A percentile compares a stretch with the other conserved stretches of the same genome.
phyloP scores from a whole-genome alignment of 2,113 vertebrate species.

The Galbula dea region DNA sequence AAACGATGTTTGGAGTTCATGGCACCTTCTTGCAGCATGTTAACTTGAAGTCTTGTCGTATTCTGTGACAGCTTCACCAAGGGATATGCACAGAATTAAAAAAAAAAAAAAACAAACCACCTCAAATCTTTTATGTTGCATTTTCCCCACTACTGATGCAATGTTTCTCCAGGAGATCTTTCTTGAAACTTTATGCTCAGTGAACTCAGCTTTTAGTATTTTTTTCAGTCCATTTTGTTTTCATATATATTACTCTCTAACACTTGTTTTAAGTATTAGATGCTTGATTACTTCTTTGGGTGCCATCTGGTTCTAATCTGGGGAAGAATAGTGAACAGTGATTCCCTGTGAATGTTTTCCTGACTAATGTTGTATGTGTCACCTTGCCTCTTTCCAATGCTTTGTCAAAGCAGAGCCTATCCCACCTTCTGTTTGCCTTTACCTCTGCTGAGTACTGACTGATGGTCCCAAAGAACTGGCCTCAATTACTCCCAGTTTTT shows the following conservation, averaged over 20 bases:
- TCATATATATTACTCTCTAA: neutral
- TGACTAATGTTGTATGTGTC: neutral
- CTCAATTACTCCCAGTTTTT: neutral
- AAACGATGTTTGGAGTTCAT: neutral
- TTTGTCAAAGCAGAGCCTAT: neutral
- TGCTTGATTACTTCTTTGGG: neutral
- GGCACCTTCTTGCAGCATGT: neutral
- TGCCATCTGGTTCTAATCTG: neutral
- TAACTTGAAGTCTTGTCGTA: fast-evolving
- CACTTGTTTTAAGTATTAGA: neutral
- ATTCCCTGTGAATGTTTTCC: neutral
- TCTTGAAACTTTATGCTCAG: neutral
- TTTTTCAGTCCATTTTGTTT: neutral
- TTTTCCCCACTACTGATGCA: neutral
- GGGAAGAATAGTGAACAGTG: neutral
- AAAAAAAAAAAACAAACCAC: no score
- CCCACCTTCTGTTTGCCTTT: neutral
- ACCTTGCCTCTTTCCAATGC: neutral
- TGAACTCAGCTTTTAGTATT: neutral
- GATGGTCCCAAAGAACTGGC: neutral
- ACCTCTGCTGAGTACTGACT: neutral
- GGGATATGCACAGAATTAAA: no score
- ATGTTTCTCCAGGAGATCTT: neutral
- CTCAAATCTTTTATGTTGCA: neutral
- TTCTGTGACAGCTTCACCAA: neutral